A percentile compares a stretch with the other conserved stretches of the same genome.
Evolutionary conservation across 1,140 invertebrate species (phyloP).

Genomic region (Tribolium castaneum): DNA sequence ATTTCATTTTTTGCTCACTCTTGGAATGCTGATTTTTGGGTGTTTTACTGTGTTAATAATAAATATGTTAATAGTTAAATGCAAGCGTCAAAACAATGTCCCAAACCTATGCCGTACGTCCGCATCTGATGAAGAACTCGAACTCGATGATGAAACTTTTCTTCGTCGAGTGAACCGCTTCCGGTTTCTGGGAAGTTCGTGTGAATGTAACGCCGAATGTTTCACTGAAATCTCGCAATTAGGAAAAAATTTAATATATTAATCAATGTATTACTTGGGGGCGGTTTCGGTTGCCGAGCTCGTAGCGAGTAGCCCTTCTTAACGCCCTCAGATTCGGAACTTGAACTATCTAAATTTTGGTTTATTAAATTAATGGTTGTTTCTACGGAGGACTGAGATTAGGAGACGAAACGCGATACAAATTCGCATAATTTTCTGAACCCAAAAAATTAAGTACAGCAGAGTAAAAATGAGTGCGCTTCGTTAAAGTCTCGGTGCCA

Average conservation of each 20-base stretch:
- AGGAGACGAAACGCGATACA: no score
- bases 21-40: conserved; percentile 60
- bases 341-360: conserved; percentile 32
- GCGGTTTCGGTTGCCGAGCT: conserved; percentile 53
- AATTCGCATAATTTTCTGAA: no score
- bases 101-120: conserved; percentile 40
- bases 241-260: not conserved
- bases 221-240: conserved; percentile 45
- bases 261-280: conserved; percentile 49
- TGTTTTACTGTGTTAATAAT: conserved; percentile 46
- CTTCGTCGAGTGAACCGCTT: conserved; percentile 47
- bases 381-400: no score
- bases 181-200: conserved; percentile 41
- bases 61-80: no score
- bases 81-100: not conserved
- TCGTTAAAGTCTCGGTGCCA: no score
- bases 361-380: no score
- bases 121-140: conserved; percentile 54
- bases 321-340: conserved; percentile 52
- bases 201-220: conserved; percentile 46
- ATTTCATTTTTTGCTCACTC: conserved; percentile 58
- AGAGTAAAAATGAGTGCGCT: no score
- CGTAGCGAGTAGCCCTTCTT: conserved; percentile 57
- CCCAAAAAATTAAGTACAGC: no score
- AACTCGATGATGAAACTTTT: conserved; percentile 50